phyloP scores from a whole-genome alignment of 2,113 vertebrate genomes.

The Lepisosteus oculatus region DNA sequence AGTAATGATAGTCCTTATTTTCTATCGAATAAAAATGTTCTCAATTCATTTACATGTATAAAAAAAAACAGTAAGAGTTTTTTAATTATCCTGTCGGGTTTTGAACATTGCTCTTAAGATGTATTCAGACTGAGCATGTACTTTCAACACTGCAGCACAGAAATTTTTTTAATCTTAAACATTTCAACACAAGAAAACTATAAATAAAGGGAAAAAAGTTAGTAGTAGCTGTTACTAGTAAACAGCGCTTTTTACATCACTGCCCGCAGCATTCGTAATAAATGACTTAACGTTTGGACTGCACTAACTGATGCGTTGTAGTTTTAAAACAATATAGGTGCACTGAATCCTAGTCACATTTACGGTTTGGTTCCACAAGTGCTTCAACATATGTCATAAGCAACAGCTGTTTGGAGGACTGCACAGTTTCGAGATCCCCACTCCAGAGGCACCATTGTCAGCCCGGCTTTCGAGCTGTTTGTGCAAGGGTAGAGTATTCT shows the following conservation, averaged over 20 bases:
- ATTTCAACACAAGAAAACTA: constrained; percentile 1
- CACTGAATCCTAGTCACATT: constrained; percentile 46
- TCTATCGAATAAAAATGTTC: too few relatives aligned
- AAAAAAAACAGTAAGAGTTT: constrained; percentile 63
- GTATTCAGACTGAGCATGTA: too few relatives aligned
- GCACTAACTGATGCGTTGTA: constrained; percentile 24
- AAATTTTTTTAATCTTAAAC: constrained; percentile 14
- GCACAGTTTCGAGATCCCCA: constrained; percentile 39
- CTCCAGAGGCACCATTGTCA: constrained; percentile 62
- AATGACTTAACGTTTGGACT: not conserved
- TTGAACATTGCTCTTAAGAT: too few relatives aligned
- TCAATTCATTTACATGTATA: not conserved
- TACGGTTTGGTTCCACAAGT: constrained; percentile 32
- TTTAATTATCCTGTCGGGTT: constrained; percentile 63
- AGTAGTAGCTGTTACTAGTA: constrained; percentile 44
- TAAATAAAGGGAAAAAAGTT: constrained; percentile 14
- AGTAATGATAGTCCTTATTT: too few relatives aligned
- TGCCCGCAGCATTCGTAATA: not conserved
- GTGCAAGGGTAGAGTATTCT: constrained; percentile 45
- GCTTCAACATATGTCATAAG: not conserved
- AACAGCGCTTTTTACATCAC: not conserved
- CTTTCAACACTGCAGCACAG: too few relatives aligned
- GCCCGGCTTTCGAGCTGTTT: constrained; percentile 35
- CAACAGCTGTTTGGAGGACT: constrained; percentile 19
- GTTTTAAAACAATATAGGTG: constrained; percentile 32